A percentile compares a stretch with the other conserved stretches of the same genome.
Evolutionary conservation across 2,113 vertebrate species (phyloP).

Genomic region (Elgaria multicarinata): DNA sequence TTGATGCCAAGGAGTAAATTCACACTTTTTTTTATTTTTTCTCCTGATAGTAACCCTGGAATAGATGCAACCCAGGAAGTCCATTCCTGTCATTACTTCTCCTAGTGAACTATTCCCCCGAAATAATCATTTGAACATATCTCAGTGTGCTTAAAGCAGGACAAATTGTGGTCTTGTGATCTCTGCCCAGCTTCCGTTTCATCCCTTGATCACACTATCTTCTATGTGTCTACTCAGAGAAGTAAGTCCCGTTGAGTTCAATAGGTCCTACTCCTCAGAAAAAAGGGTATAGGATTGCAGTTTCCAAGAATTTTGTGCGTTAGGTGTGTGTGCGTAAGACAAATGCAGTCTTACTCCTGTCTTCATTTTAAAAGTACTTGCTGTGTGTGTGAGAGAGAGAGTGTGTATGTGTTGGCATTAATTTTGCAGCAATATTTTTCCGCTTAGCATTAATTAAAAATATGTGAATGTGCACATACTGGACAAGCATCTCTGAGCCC

Average conservation of each 20-base stretch:
- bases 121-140: conserved; percentile 65
- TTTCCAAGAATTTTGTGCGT: not conserved
- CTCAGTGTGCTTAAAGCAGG: conserved; percentile 58
- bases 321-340: conserved; percentile 7
- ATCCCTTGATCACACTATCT: not conserved
- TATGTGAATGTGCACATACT: not conserved
- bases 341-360: conserved; percentile 40
- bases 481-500: conserved; percentile 4
- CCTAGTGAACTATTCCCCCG: conserved; percentile 58
- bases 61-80: conserved; percentile 62
- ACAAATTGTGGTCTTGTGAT: conserved; percentile 65
- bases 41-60: conserved; percentile 42
- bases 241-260: too few relatives aligned
- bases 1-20: conserved; percentile 62
- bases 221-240: too few relatives aligned
- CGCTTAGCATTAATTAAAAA: conserved; percentile 28
- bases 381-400: not conserved
- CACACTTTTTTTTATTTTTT: conserved; percentile 51
- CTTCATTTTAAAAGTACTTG: conserved; percentile 33
- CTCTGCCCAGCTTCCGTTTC: conserved; percentile 29
- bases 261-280: too few relatives aligned
- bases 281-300: too few relatives aligned
- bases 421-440: not conserved
- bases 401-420: not conserved
- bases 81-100: not conserved